These are phyloP conservation scores for Sphinx pinastri DNA, from an alignment of 2,888 invertebrate genomes.

Conservation along the genomic window DNA sequence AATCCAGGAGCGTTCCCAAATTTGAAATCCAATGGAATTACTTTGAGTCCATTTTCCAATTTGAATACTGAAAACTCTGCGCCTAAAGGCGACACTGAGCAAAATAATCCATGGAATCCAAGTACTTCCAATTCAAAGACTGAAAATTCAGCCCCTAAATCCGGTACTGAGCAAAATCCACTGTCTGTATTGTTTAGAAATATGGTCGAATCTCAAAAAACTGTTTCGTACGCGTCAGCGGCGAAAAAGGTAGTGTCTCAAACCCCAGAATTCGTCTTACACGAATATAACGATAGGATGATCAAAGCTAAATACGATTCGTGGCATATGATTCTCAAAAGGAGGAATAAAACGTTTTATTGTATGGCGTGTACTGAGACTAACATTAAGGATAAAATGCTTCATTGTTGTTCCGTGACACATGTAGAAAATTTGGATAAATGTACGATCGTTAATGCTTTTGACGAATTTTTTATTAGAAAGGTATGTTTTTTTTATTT, in stretches of 20 bases:
- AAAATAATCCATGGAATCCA: too few relatives aligned
- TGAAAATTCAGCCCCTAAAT: too few relatives aligned
- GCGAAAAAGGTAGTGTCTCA: neutral
- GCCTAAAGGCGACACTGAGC: too few relatives aligned
- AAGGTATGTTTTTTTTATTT: slow-evolving; percentile 8
- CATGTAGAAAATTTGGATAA: neutral
- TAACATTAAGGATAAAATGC: neutral
- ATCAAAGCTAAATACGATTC: neutral
- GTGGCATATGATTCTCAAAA: neutral
- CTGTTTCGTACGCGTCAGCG: slow-evolving; percentile 4
- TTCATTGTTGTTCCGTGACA: neutral
- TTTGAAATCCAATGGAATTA: too few relatives aligned
- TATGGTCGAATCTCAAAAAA: neutral
- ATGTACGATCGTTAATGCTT: neutral
- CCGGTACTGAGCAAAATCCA: too few relatives aligned
- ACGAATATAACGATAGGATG: too few relatives aligned
- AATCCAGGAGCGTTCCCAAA: too few relatives aligned
- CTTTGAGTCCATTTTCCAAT: too few relatives aligned
- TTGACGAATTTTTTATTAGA: neutral
- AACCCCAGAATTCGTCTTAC: neutral
- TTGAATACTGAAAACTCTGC: too few relatives aligned
- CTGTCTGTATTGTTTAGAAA: neutral
- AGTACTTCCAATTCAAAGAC: too few relatives aligned
- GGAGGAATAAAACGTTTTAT: neutral
- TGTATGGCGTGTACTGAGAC: slow-evolving; percentile 8